Conservation (phyloP, 2,113 vertebrate genomes). For the Paradoxurus hermaphroditus region DNA sequence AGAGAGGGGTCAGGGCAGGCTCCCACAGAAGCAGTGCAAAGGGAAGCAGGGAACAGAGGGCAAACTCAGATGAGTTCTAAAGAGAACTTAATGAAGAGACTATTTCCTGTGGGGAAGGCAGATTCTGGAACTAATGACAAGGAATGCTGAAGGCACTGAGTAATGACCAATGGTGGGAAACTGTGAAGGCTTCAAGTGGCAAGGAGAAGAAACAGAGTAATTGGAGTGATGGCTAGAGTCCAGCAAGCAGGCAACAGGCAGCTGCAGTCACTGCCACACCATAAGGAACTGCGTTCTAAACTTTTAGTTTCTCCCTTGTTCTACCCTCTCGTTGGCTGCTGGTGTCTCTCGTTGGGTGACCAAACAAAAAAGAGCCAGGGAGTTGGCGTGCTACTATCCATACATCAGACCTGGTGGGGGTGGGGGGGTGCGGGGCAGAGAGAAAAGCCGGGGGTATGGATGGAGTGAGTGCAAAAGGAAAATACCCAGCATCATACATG, state of each 20-base stretch:
- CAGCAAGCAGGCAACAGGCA: not conserved
- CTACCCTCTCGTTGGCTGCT: not conserved
- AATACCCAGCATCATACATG: not conserved
- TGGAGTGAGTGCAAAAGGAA: not conserved
- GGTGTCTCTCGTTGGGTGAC: not conserved
- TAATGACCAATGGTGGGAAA: not conserved
- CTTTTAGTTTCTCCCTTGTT: not conserved
- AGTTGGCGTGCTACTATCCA: not conserved
- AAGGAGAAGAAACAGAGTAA: not conserved
- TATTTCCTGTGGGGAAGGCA: not conserved
- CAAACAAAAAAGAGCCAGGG: not conserved
- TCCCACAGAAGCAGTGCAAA: not conserved
- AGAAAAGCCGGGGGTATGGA: not conserved
- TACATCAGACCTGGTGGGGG: not conserved
- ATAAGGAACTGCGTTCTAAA: not conserved
- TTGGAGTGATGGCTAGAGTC: not conserved
- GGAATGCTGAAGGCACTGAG: not conserved
- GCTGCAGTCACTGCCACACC: not conserved
- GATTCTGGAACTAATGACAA: not conserved
- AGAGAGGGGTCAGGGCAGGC: not conserved
- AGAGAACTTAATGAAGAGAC: not conserved
- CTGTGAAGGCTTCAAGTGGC: not conserved
- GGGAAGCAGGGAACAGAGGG: not conserved
- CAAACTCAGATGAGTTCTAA: not conserved
- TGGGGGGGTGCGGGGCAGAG: no score